Percentiles rank a stretch among this genome's conserved stretches.
Evolutionary conservation across 2,888 invertebrate genomes (phyloP).

Genomic region (Nymphalis c-album): DNA sequence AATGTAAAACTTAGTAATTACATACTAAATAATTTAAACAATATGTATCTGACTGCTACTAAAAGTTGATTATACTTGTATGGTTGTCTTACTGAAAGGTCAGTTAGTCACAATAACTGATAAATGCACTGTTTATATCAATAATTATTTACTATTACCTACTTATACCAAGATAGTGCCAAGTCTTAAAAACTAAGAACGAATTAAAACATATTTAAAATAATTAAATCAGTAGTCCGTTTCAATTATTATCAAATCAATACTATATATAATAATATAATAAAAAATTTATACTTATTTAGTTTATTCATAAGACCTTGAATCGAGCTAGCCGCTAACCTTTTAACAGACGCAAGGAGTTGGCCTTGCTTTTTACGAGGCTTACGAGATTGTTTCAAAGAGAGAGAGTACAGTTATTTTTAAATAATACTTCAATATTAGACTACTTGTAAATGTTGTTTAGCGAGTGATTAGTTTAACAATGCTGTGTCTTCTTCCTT

Average conservation of each 20-base stretch:
- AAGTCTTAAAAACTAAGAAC: background rate
- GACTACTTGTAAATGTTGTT: no score
- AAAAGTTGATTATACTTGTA: background rate
- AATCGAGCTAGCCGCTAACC: conserved; percentile 33
- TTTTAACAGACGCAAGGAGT: conserved; percentile 32
- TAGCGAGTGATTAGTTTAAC: no score
- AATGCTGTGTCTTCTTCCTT: no score
- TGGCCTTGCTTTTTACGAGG: conserved; percentile 37
- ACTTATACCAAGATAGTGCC: background rate
- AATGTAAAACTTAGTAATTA: no score
- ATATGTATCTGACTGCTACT: no score
- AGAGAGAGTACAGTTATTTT: conserved; percentile 26
- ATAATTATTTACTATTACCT: background rate
- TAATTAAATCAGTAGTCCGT: no score
- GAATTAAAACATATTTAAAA: background rate
- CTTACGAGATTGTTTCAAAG: conserved; percentile 25
- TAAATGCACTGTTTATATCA: background rate
- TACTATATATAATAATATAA: conserved; percentile 16
- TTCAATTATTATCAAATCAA: conserved; percentile 2
- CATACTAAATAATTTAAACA: no score
- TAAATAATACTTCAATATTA: background rate
- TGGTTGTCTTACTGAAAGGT: background rate
- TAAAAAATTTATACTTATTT: conserved; percentile 14
- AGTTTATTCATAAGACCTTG: conserved; percentile 33
- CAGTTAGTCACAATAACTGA: background rate